Evolutionary conservation across 2,888 invertebrate genomes (phyloP).

Genomic region (Spodoptera exigua): DNA sequence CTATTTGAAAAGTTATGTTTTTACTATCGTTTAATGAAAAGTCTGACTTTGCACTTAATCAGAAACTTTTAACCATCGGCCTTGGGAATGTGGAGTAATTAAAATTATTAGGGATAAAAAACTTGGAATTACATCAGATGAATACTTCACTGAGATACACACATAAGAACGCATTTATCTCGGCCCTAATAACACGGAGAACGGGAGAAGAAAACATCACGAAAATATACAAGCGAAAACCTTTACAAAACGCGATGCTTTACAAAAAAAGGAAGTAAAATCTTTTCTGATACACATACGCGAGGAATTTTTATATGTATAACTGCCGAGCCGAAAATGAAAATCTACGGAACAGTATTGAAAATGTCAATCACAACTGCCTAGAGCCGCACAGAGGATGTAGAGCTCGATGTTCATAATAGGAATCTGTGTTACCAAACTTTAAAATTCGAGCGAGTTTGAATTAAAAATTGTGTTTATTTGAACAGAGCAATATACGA

Average conservation of each 20-base stretch:
- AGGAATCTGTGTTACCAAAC: slow-evolving; percentile 32
- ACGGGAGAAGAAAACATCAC: slow-evolving; percentile 17
- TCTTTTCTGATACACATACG: slow-evolving; percentile 36
- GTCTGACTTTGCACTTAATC: too few relatives aligned
- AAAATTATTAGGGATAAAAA: too few relatives aligned
- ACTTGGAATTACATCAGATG: too few relatives aligned
- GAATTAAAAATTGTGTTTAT: slow-evolving; percentile 44
- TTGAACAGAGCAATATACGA: slow-evolving; percentile 24
- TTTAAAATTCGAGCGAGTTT: slow-evolving; percentile 39
- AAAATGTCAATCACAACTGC: slow-evolving; percentile 64
- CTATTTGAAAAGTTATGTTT: slow-evolving; percentile 9
- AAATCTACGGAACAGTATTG: slow-evolving; percentile 60
- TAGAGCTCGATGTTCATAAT: slow-evolving; percentile 28
- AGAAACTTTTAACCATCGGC: too few relatives aligned
- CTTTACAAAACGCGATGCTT: slow-evolving; percentile 17
- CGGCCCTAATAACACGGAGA: slow-evolving; percentile 24
- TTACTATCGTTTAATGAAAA: slow-evolving; percentile 9
- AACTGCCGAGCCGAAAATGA: slow-evolving; percentile 53
- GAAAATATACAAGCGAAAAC: slow-evolving; percentile 22
- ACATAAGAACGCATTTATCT: slow-evolving; percentile 9
- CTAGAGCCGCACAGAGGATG: slow-evolving; percentile 41
- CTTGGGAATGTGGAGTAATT: too few relatives aligned
- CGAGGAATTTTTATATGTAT: slow-evolving; percentile 50
- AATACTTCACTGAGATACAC: slow-evolving; percentile 5
- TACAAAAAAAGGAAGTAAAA: slow-evolving; percentile 25